A percentile compares a stretch with the other conserved stretches of the same genome.
Conservation (phyloP, 2,888 invertebrate genomes). For the Beris morrisii region DNA sequence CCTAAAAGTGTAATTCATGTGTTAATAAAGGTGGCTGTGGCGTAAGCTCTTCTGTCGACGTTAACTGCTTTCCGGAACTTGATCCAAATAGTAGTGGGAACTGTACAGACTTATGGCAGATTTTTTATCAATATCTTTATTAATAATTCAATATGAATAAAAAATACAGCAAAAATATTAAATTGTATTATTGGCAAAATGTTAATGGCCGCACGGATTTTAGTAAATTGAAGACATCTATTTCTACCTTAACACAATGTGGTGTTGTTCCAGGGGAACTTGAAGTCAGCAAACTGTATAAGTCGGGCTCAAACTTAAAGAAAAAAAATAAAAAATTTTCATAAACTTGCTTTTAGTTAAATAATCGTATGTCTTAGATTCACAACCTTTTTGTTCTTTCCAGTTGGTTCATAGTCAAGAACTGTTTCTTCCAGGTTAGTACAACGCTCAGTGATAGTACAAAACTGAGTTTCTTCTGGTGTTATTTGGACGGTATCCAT, state of each 20-base stretch:
- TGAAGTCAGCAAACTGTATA: conserved; percentile 2
- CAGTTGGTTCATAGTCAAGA: conserved; percentile 46
- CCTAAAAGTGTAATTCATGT: too few relatives aligned
- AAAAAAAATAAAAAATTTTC: background rate
- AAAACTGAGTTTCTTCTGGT: conserved; percentile 48
- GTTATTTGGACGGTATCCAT: conserved; percentile 45
- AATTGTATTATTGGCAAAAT: conserved; percentile 5
- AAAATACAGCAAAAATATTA: background rate
- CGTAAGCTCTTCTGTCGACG: too few relatives aligned
- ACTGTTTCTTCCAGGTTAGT: conserved; percentile 45
- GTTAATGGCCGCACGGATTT: conserved; percentile 14
- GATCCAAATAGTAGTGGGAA: too few relatives aligned
- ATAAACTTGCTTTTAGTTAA: background rate
- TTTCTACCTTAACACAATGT: background rate
- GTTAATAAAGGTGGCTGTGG: too few relatives aligned
- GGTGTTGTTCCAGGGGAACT: background rate
- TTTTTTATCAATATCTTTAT: background rate
- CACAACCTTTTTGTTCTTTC: conserved; percentile 45
- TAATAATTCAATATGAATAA: background rate
- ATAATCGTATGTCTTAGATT: background rate
- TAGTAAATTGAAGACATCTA: background rate
- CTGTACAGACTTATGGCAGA: background rate
- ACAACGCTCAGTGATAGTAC: conserved; percentile 48
- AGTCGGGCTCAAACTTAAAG: conserved; percentile 15
- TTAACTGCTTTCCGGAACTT: too few relatives aligned